These are phyloP conservation scores for Hofmannophila pseudospretella DNA, from an alignment of 2,888 invertebrate genomes.

Conservation along the genomic window DNA sequence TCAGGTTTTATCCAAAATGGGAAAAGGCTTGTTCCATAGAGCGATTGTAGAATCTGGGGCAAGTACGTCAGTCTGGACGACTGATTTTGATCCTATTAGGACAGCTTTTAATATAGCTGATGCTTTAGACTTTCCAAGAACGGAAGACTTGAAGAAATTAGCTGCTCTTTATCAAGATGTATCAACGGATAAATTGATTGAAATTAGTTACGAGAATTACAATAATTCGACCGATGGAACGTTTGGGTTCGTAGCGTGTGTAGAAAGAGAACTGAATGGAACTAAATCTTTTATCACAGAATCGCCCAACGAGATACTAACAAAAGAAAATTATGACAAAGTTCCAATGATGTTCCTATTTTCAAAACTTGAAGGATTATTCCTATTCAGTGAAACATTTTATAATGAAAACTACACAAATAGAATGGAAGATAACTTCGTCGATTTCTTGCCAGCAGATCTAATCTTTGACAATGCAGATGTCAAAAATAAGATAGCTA, in stretches of 20 bases:
- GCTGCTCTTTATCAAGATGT: slow-evolving; percentile 4
- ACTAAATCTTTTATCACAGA: slow-evolving; percentile 21
- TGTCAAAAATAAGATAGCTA: slow-evolving; percentile 16
- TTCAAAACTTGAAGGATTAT: slow-evolving; percentile 28
- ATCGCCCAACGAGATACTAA: slow-evolving; percentile 21
- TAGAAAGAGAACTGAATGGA: slow-evolving; percentile 21
- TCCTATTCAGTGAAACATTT: slow-evolving; percentile 25
- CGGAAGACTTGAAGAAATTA: background rate
- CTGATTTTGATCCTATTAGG: slow-evolving; percentile 22
- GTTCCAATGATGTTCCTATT: slow-evolving; percentile 31
- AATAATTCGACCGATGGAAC: slow-evolving; percentile 28
- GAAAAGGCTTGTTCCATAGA: slow-evolving; percentile 28
- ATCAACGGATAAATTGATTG: slow-evolving; percentile 14
- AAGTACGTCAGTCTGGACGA: slow-evolving; percentile 25
- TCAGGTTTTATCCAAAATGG: slow-evolving; percentile 29
- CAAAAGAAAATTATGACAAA: slow-evolving; percentile 17
- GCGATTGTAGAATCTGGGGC: slow-evolving; percentile 34
- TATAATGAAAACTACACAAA: slow-evolving; percentile 25
- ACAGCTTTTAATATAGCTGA: slow-evolving; percentile 24
- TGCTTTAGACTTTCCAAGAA: slow-evolving; percentile 6
- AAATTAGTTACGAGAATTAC: slow-evolving; percentile 22
- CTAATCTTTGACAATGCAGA: slow-evolving; percentile 24
- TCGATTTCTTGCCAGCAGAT: slow-evolving; percentile 31
- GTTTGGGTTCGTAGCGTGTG: slow-evolving; percentile 35
- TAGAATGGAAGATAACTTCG: slow-evolving; percentile 27